Evolutionary conservation across 2,888 invertebrate species (phyloP), one percentile per base, ranked within the genome.

Genomic region (Graphium colonna): DNA sequence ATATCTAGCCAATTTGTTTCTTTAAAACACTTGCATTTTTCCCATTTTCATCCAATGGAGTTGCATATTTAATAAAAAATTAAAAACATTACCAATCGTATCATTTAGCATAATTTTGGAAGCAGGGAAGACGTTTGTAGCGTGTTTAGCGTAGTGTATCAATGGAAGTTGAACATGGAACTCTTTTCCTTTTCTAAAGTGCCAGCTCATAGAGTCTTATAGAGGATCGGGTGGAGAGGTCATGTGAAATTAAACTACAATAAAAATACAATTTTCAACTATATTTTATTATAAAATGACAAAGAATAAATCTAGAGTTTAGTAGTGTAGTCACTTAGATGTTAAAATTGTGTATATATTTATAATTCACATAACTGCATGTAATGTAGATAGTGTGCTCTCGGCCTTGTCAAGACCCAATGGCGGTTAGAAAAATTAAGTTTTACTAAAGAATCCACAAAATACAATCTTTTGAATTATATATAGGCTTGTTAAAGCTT

Each of bases 231-330:
- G n/a, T n/a, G n/a, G n/a, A n/a, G n/a, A n/a, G n/a, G n/a, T n/a
- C n/a, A n/a, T 13, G 16, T 44, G 16, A 21, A 50, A 50, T 54
- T 17, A 54, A 54, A 54, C 50, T 18, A 36, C 45, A 54, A 33
- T 45, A 38, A 56, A 51, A 31, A 31, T 31, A 31, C 31, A 31
- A 31, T 31, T 57, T 53, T 55, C 82, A 87, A 83, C 85, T 87
- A 87, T 86, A 83, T 92, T 92, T 92, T 92, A 92, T 92, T 92
- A 92, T 91, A 92, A 92, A 92, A 92, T 92, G 92, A 92, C 92
- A 92, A 92, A 92, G 92, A 92, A 92, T 92, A 92, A 91, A 91
- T 92, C 92, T 92, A 92, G 91, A 92, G 91, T 91, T 91, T 88
- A 88, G 82, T 88, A 88, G 84, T 81, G 82, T 83, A 83, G 83